A percentile compares a stretch with the other conserved stretches of the same genome.
phyloP scores from a whole-genome alignment of 2,888 invertebrate species.

The Andrena praecox region DNA sequence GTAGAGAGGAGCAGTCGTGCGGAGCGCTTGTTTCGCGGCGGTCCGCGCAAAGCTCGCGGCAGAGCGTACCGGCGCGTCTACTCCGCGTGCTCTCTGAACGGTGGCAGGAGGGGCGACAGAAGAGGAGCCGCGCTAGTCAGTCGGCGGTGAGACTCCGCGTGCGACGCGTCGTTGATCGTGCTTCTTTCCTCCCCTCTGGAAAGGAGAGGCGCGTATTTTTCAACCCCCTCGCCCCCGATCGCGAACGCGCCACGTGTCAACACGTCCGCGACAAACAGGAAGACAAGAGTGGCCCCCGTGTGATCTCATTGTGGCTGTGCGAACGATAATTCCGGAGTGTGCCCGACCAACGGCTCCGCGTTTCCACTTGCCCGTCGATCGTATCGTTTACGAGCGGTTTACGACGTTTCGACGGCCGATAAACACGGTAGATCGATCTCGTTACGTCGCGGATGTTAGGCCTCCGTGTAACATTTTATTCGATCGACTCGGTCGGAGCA shows the following conservation, averaged over 20 bases:
- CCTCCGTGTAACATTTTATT: slow-evolving; percentile 38
- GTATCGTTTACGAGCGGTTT: not conserved
- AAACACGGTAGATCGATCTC: slow-evolving; percentile 12
- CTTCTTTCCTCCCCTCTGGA: not conserved
- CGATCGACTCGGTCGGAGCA: slow-evolving; percentile 38
- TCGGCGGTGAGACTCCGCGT: slow-evolving; percentile 80
- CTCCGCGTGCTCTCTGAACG: slow-evolving; percentile 46
- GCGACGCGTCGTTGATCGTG: slow-evolving; percentile 66
- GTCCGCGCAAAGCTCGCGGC: too few relatives aligned
- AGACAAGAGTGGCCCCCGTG: not conserved
- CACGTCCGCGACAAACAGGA: not conserved
- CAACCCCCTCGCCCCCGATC: not conserved
- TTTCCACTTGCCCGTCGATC: not conserved
- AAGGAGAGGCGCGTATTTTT: slow-evolving; percentile 16
- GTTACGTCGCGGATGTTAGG: slow-evolving; percentile 10
- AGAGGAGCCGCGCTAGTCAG: slow-evolving; percentile 69
- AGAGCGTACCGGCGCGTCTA: slow-evolving; percentile 33
- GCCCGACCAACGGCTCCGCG: not conserved
- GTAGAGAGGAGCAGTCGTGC: not conserved
- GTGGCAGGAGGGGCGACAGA: slow-evolving; percentile 43
- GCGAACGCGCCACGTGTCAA: slow-evolving; percentile 33
- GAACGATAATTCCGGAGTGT: not conserved
- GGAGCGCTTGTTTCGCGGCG: slow-evolving; percentile 1
- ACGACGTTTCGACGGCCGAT: not conserved
- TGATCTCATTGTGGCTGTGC: not conserved